Base-by-base conservation (phyloP, 2,113 vertebrate species). In the Caranx melampygus region DNA sequence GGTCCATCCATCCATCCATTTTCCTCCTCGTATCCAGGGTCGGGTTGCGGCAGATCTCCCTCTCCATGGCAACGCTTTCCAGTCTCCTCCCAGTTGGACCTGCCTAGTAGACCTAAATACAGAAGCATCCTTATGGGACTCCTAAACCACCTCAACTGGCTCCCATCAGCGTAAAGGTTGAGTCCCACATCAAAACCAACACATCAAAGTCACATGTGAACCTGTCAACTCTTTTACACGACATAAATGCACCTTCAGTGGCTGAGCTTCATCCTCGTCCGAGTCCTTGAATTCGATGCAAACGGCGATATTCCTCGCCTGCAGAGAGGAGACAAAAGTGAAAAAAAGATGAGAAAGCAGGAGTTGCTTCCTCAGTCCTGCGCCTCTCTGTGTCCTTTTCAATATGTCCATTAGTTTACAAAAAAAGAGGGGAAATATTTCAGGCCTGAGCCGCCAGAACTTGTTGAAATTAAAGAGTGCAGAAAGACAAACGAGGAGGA, bases 301-400 rank as follows among this genome's bases (percentile, higher is more conserved):
- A 35, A 99, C 90, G 2, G 97, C 97, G 81, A 99, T 97, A 88
- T 99, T 99, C 91, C 98, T 96, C 40, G 98, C 98, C 98, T 99
- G 87, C 72, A 92, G 2, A 74, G 33, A 15, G 49, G 26, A 60
- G 54, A 66, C 18, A 42, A 59, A 78, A 59, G 52, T 11, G 14
- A 15, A 47, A 5, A 57, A 54, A 8, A 2, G 3, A 63, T 49
- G 51, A 26, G 66, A 79, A 79, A 59, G 66, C 26, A 78, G 49
- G 35, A 68, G 45, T 57, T 40, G 8, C 49, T 74, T 68, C 44
- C 26, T 71, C 47, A 66, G 31, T 15, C 1, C 45, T 74, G n/a
- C 42, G 59, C n/a, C 60, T 74, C 65, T 63, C 66, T 64, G 45
- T 4, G 49, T 61, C 58, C 42, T 18, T 70, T 47, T 58, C 54